phyloP scores from a whole-genome alignment of 1,140 invertebrate genomes.

The Lordiphosa clarofinis region DNA sequence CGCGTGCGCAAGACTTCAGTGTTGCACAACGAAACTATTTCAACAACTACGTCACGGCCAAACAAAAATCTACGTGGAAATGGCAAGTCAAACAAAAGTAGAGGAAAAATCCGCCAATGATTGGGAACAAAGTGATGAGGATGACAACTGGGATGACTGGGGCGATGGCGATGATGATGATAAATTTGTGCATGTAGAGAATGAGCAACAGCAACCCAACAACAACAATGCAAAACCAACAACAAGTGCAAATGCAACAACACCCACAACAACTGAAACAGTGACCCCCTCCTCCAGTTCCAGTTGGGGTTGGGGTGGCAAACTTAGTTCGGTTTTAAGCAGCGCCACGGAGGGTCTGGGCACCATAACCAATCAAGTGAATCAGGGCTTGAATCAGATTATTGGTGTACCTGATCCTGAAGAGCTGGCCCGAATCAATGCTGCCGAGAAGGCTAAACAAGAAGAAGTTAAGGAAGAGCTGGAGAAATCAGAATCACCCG shows the following conservation, averaged over 20 bases:
- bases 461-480: constrained; percentile 28
- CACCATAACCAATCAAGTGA: constrained; percentile 88
- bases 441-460: constrained; percentile 52
- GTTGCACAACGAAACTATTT: too few species aligned
- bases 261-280: background rate
- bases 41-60: background rate
- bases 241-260: constrained; percentile 27
- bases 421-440: constrained; percentile 83
- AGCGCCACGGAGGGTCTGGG: constrained; percentile 87
- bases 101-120: constrained; percentile 42
- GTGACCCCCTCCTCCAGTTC: background rate
- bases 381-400: constrained; percentile 87
- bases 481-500: background rate
- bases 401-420: constrained; percentile 89
- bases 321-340: constrained; percentile 86
- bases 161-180: constrained; percentile 79
- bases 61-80: constrained; percentile 53
- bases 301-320: constrained; percentile 83
- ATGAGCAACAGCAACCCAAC: constrained; percentile 11
- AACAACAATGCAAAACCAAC: constrained; percentile 30
- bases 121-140: constrained; percentile 82
- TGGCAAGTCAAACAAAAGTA: constrained; percentile 49
- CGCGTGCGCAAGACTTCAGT: too few species aligned
- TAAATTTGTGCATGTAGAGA: constrained; percentile 56
- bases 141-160: constrained; percentile 82